Percentiles rank a stretch among this genome's conserved stretches.
phyloP scores from a whole-genome alignment of 2,888 invertebrate genomes.

The Diarsia dahlii region DNA sequence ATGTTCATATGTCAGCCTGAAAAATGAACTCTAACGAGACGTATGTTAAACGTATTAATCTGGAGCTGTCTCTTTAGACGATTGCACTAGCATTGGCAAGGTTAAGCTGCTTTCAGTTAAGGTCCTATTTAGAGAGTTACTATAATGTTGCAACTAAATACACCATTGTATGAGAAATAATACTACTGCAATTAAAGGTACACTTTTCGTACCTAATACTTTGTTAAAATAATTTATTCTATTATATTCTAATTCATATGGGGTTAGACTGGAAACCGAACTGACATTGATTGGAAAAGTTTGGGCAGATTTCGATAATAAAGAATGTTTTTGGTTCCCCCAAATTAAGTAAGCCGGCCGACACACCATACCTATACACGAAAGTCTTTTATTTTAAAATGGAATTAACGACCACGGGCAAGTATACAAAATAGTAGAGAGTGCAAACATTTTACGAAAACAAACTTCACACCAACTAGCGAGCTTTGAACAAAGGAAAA shows the following conservation, averaged over 20 bases:
- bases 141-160: not conserved
- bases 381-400: not conserved
- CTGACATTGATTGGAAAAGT: not conserved
- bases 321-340: not conserved
- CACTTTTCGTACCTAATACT: no score
- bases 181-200: no score
- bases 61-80: not conserved
- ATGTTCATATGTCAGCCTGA: not conserved
- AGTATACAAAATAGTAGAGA: not conserved
- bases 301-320: not conserved
- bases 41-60: constrained; percentile 1
- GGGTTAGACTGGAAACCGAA: not conserved
- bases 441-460: constrained; percentile 7
- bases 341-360: not conserved
- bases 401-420: not conserved
- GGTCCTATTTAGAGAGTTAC: not conserved
- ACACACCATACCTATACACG: not conserved
- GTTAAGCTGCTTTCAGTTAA: not conserved
- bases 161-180: no score
- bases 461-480: not conserved
- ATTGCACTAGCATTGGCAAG: not conserved
- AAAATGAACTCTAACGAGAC: constrained; percentile 17
- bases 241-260: no score
- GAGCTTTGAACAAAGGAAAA: not conserved
- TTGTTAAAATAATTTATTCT: no score